These are phyloP conservation scores for Clarias gariepinus DNA, from an alignment of 2,113 vertebrate species.

Conservation along the genomic window DNA sequence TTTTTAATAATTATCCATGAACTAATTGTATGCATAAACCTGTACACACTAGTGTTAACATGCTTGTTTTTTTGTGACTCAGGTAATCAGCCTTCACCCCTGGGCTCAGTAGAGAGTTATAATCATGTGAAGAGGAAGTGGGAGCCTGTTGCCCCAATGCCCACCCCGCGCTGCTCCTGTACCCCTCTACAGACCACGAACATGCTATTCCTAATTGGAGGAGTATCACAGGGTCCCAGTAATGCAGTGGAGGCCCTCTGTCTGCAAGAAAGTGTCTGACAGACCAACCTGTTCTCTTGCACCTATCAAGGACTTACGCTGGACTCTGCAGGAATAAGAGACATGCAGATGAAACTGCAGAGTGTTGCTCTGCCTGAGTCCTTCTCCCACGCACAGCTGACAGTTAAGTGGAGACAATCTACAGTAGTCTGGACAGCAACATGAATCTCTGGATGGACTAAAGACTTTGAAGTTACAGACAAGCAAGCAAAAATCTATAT, in stretches of 20 bases:
- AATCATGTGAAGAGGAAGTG: slow-evolving; percentile 85
- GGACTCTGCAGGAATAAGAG: slow-evolving; percentile 34
- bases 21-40: background rate
- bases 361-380: background rate
- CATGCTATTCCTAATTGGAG: slow-evolving; percentile 88
- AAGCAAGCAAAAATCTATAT: slow-evolving; percentile 49
- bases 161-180: slow-evolving; percentile 90
- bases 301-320: slow-evolving; percentile 28
- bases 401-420: slow-evolving; percentile 40
- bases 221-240: slow-evolving; percentile 93
- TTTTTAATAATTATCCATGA: background rate
- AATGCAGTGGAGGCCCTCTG: slow-evolving; percentile 88
- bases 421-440: slow-evolving; percentile 40
- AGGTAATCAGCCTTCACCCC: slow-evolving; percentile 92
- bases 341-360: slow-evolving; percentile 33
- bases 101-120: slow-evolving; percentile 90
- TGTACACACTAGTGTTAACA: background rate
- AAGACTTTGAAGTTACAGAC: slow-evolving; percentile 36
- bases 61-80: slow-evolving; percentile 48
- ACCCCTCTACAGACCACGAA: slow-evolving; percentile 76
- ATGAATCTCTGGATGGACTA: slow-evolving; percentile 16
- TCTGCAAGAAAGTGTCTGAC: slow-evolving; percentile 84
- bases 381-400: background rate
- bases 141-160: slow-evolving; percentile 85
- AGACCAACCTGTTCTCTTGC: slow-evolving; percentile 11